Percentiles rank a stretch among this genome's conserved stretches.
Evolutionary conservation across 2,888 invertebrate species (phyloP).

Genomic region (Vanessa cardui): DNA sequence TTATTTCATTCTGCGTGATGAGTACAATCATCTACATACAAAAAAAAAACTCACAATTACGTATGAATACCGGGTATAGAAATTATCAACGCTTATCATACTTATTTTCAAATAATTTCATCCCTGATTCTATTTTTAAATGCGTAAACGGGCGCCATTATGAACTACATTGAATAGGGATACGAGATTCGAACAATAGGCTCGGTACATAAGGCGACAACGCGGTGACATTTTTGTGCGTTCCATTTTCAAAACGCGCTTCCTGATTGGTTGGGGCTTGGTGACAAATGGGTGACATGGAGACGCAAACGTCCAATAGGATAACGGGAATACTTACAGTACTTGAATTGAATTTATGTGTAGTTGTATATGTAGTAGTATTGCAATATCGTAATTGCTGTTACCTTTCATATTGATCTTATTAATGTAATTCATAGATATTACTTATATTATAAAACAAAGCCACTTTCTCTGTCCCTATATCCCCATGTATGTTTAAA

Average conservation of each 20-base stretch:
- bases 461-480: too few relatives aligned
- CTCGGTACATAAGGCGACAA: conserved; percentile 59
- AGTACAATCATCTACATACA: conserved; percentile 70
- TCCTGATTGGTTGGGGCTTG: conserved; percentile 70
- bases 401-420: background rate
- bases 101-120: conserved; percentile 21
- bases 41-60: conserved; percentile 38
- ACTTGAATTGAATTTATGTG: conserved; percentile 53
- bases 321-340: conserved; percentile 43
- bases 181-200: conserved; percentile 46
- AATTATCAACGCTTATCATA: conserved; percentile 41
- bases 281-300: conserved; percentile 81
- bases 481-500: too few relatives aligned
- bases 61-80: conserved; percentile 20
- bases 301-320: conserved; percentile 61
- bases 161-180: conserved; percentile 24
- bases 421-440: too few relatives aligned
- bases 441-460: too few relatives aligned
- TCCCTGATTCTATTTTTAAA: conserved; percentile 10
- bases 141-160: conserved; percentile 31
- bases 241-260: conserved; percentile 61
- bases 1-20: conserved; percentile 72
- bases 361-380: conserved; percentile 27
- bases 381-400: background rate
- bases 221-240: conserved; percentile 68